Conservation (phyloP, 2,113 vertebrate genomes). For the Scolopax mira region DNA sequence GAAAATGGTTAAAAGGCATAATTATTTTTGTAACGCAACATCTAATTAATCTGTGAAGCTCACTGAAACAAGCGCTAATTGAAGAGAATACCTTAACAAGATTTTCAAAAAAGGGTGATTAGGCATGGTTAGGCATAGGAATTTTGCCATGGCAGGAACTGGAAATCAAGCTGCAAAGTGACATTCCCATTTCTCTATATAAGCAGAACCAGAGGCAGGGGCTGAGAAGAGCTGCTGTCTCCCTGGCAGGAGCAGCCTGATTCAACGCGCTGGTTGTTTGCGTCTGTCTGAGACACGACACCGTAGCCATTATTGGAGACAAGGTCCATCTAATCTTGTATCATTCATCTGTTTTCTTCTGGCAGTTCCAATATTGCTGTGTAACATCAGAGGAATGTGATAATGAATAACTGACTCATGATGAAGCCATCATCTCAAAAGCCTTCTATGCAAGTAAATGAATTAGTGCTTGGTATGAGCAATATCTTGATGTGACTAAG, state of each 20-base stretch:
- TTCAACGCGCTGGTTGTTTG: not conserved
- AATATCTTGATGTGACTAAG: constrained; percentile 51
- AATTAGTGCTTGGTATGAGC: constrained; percentile 39
- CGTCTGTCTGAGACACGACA: not conserved
- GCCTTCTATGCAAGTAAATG: constrained; percentile 32
- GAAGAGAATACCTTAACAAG: constrained; percentile 59
- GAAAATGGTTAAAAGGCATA: constrained; percentile 62
- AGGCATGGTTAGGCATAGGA: not conserved
- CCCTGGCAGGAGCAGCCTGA: not conserved
- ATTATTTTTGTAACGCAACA: constrained; percentile 64
- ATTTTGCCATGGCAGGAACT: not conserved
- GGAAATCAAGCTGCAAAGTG: constrained; percentile 46
- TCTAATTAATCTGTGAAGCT: constrained; percentile 52
- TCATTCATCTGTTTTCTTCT: constrained; percentile 14
- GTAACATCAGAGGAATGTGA: constrained; percentile 38
- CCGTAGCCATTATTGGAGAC: not conserved
- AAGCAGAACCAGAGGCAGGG: not conserved
- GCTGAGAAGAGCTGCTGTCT: constrained; percentile 4
- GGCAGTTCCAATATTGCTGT: constrained; percentile 31
- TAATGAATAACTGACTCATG: constrained; percentile 60
- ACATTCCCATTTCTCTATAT: not conserved
- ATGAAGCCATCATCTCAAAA: constrained; percentile 61
- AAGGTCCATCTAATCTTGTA: constrained; percentile 26
- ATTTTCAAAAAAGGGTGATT: constrained; percentile 53
- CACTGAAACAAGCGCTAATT: constrained; percentile 57